phyloP scores from a whole-genome alignment of 2,113 vertebrate genomes.

The Takifugu bimaculatus region DNA sequence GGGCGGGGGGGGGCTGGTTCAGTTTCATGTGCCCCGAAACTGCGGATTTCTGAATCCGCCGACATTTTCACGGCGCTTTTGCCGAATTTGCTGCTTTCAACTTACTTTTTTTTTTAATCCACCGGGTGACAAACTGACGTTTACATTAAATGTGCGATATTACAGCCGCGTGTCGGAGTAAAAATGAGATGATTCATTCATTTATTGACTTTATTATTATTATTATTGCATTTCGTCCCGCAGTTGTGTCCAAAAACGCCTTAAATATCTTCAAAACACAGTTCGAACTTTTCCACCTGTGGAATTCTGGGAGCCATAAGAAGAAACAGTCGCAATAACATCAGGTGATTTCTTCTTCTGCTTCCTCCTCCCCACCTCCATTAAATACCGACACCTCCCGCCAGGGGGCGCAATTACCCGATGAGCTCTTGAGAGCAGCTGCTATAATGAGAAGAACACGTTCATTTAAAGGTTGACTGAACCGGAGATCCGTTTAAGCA shows the following conservation, averaged over 20 bases:
- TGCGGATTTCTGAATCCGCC: no score
- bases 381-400: conserved; percentile 26
- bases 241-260: background rate
- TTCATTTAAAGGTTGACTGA: background rate
- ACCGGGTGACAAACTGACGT: no score
- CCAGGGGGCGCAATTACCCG: conserved; percentile 36
- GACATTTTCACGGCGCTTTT: no score
- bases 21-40: no score
- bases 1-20: no score
- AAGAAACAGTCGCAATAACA: no score
- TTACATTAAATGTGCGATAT: no score
- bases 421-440: background rate
- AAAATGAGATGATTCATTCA: background rate
- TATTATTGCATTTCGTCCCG: background rate
- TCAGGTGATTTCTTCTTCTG: no score
- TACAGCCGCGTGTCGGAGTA: no score
- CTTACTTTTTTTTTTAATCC: no score
- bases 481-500: conserved; percentile 22
- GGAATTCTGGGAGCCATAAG: background rate
- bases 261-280: background rate
- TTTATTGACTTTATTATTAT: background rate
- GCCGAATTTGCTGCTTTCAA: no score
- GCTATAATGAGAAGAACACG: background rate
- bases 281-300: background rate
- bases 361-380: no score